These are phyloP conservation scores for Dendrocincla tyrannina DNA, from an alignment of 2,797 vertebrate genomes.

Conservation along the genomic window DNA sequence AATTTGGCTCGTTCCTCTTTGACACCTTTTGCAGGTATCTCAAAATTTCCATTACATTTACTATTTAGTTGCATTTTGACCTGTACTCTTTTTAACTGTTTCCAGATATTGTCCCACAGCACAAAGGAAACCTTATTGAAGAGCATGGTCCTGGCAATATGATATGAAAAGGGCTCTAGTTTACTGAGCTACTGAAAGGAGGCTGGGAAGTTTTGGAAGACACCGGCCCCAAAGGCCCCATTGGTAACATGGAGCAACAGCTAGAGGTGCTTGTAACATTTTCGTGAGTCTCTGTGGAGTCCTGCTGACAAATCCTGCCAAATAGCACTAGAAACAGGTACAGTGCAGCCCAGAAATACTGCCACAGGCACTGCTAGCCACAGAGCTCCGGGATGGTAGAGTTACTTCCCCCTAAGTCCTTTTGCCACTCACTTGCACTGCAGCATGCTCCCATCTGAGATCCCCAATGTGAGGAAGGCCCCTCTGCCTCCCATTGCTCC, in stretches of 20 bases:
- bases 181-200: background rate
- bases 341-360: background rate
- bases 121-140: background rate
- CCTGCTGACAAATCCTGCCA: background rate
- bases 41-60: background rate
- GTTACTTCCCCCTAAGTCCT: background rate
- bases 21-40: background rate
- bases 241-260: rapidly evolving
- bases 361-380: background rate
- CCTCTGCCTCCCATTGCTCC: background rate
- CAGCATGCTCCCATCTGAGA: background rate
- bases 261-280: background rate
- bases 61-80: background rate
- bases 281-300: background rate
- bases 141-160: background rate
- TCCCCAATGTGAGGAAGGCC: rapidly evolving
- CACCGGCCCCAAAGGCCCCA: rapidly evolving
- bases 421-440: background rate
- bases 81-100: background rate
- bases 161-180: background rate
- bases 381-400: background rate
- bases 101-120: background rate
- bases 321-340: rapidly evolving
- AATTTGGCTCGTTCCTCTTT: background rate
- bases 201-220: background rate